Evolutionary conservation across 1,140 invertebrate species (phyloP).

Genomic region (Calephelis virginiensis): DNA sequence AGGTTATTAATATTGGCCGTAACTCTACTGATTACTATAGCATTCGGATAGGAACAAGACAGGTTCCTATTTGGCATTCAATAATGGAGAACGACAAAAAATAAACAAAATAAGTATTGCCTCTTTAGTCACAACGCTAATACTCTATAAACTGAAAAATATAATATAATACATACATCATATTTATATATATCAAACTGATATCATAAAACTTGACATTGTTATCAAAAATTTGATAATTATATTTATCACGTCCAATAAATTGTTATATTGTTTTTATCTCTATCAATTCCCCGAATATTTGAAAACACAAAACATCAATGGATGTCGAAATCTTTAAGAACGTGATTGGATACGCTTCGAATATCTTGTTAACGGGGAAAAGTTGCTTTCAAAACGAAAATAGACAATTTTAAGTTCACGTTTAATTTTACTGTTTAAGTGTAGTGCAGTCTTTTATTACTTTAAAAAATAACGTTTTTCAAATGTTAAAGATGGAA

Average conservation of each 20-base stretch:
- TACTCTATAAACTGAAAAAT: too few species aligned
- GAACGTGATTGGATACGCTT: conserved; percentile 2
- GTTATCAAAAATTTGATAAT: conserved; percentile 5
- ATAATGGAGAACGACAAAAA: too few species aligned
- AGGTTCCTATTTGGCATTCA: too few species aligned
- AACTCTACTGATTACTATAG: too few species aligned
- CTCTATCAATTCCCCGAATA: background rate
- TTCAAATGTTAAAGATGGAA: too few species aligned
- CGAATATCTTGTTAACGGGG: background rate
- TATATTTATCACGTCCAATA: conserved; percentile 1
- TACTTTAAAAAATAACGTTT: background rate
- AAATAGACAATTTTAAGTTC: background rate
- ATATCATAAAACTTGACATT: background rate
- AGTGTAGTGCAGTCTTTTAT: background rate
- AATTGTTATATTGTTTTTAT: background rate
- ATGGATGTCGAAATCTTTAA: background rate
- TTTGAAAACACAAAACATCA: background rate
- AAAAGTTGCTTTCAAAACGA: conserved; percentile 11
- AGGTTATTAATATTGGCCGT: too few species aligned
- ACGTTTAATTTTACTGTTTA: background rate
- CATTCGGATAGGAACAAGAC: too few species aligned
- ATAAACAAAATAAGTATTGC: too few species aligned
- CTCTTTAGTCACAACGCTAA: too few species aligned
- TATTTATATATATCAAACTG: too few species aligned
- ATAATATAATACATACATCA: too few species aligned